These are phyloP conservation scores for Nymphalis io DNA, from an alignment of 1,140 invertebrate species.

Conservation along the genomic window DNA sequence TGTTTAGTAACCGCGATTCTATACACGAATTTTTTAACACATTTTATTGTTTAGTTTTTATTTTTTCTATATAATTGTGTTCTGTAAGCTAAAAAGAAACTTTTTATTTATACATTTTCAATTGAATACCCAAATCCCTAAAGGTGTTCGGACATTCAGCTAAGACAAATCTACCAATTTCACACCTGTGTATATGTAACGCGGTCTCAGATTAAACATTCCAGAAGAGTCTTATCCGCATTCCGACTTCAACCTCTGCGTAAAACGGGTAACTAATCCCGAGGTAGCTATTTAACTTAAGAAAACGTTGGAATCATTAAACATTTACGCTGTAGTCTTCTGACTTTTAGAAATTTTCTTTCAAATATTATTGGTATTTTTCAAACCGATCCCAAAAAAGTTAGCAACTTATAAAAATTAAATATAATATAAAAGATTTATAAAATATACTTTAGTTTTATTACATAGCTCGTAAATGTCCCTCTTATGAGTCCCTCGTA, in stretches of 20 bases:
- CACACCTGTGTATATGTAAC: conserved; percentile 18
- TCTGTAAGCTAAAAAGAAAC: too few relatives aligned
- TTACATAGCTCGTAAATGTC: too few relatives aligned
- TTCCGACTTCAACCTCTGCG: conserved; percentile 17
- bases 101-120: not conserved
- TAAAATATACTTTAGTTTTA: too few relatives aligned
- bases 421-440: too few relatives aligned
- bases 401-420: too few relatives aligned
- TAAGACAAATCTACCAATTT: conserved; percentile 23
- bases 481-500: too few relatives aligned
- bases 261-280: conserved; percentile 13
- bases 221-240: conserved; percentile 17
- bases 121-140: not conserved
- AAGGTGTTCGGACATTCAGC: not conserved
- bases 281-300: conserved; percentile 30
- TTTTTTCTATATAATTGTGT: too few relatives aligned
- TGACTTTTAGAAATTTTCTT: not conserved
- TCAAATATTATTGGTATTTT: not conserved
- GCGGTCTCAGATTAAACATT: conserved; percentile 36
- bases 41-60: too few relatives aligned
- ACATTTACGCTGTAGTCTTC: not conserved
- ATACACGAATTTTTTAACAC: too few relatives aligned
- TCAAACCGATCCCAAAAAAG: not conserved
- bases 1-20: too few relatives aligned
- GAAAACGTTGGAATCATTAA: conserved; percentile 19